These are phyloP conservation scores for Abramis brama DNA, from an alignment of 2,113 vertebrate species.

Conservation along the genomic window DNA sequence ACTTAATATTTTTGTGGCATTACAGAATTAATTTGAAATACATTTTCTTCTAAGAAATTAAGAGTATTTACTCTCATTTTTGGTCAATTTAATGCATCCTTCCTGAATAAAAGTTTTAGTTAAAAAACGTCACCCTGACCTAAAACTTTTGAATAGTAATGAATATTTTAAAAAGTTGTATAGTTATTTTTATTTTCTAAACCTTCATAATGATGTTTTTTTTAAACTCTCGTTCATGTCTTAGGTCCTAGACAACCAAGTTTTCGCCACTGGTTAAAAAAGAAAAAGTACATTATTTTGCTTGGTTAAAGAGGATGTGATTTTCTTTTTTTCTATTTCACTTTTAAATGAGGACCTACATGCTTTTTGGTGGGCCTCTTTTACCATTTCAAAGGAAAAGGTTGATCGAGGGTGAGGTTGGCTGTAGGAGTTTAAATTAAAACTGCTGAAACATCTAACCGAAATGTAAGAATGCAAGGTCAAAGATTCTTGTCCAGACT, in stretches of 20 bases:
- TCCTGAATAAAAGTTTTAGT: too few species aligned
- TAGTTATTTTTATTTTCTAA: background rate
- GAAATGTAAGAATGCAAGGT: conserved; percentile 28
- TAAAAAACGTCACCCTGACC: too few species aligned
- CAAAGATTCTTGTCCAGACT: conserved; percentile 29
- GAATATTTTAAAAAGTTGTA: background rate
- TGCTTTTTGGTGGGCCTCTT: conserved; percentile 29
- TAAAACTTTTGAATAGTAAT: background rate
- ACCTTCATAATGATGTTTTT: background rate
- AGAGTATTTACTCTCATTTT: background rate
- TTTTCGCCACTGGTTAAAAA: background rate
- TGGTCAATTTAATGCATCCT: background rate
- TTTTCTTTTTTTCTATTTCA: background rate
- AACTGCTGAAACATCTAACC: conserved; percentile 46
- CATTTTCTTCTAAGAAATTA: too few species aligned
- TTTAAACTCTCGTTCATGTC: background rate
- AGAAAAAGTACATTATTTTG: background rate
- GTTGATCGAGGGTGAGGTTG: conserved; percentile 10
- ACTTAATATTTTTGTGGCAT: background rate
- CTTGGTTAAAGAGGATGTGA: background rate
- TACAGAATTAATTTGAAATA: background rate
- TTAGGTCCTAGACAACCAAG: background rate
- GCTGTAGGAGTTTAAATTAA: conserved; percentile 19
- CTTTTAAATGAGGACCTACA: conserved; percentile 20
- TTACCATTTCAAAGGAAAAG: conserved; percentile 20